A percentile compares a stretch with the other conserved stretches of the same genome.
phyloP scores from a whole-genome alignment of 2,797 vertebrate species.

The Gymnoscopelus microlampas region DNA sequence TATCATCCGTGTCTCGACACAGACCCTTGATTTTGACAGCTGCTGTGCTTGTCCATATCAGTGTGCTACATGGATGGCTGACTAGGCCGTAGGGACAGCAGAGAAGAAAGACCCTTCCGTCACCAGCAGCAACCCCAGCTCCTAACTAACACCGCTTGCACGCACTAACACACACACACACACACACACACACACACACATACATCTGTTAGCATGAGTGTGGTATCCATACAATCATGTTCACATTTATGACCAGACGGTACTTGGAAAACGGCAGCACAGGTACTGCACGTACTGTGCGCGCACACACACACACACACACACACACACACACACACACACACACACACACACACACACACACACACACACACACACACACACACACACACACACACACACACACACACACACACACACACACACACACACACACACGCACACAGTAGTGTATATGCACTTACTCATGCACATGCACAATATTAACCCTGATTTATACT shows the following conservation, averaged over 20 bases:
- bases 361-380: conserved; percentile 6
- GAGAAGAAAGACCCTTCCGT: conserved; percentile 84
- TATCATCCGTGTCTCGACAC: not conserved
- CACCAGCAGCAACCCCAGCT: conserved; percentile 83
- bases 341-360: conserved; percentile 50
- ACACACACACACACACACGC: conserved; percentile 4
- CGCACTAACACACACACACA: conserved; percentile 29
- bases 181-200: conserved; percentile 43
- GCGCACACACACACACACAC: conserved; percentile 42
- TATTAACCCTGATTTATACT: not conserved
- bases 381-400: conserved; percentile 46
- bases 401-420: conserved; percentile 52
- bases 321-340: conserved; percentile 24
- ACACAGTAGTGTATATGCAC: no score
- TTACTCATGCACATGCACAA: conserved; percentile 26
- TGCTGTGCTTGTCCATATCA: conserved; percentile 39
- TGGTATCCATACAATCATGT: no score
- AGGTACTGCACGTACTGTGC: not conserved
- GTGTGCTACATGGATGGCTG: not conserved
- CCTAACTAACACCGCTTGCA: conserved; percentile 46
- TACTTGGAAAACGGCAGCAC: no score
- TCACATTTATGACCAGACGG: no score
- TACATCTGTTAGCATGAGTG: not conserved
- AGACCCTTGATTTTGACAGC: conserved; percentile 74
- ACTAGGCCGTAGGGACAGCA: conserved; percentile 66